Conservation (phyloP, 2,888 invertebrate species). For the Amphiduros pacificus region DNA sequence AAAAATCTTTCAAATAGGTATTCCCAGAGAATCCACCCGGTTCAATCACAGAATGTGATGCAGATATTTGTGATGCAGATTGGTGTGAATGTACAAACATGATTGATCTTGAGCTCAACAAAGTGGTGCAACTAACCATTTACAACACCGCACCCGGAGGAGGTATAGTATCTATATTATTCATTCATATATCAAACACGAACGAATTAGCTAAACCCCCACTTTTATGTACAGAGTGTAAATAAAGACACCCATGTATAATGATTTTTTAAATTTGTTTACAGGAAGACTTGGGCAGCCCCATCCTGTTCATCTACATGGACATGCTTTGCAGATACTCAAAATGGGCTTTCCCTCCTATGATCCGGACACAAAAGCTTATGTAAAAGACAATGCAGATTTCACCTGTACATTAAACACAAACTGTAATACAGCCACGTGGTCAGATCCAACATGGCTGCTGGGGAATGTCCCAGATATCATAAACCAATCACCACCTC, state of each 20-base stretch:
- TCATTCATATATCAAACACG: no score
- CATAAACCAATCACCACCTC: neutral
- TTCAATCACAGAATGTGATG: neutral
- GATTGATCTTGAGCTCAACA: neutral
- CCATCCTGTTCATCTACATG: conserved; percentile 1
- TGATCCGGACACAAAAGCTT: no score
- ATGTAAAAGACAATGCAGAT: no score
- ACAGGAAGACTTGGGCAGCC: neutral
- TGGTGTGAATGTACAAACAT: neutral
- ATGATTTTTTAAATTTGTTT: neutral
- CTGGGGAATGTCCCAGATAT: neutral
- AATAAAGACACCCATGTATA: no score
- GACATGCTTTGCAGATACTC: neutral
- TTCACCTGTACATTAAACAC: neutral
- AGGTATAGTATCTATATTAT: no score
- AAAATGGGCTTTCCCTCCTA: neutral
- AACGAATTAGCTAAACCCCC: no score
- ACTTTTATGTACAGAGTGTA: no score
- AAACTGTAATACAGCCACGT: neutral
- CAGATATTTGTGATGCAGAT: neutral
- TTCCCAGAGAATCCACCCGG: no score
- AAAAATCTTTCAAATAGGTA: no score
- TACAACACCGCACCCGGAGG: no score
- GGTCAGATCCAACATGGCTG: neutral
- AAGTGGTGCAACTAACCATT: neutral